phyloP scores from a whole-genome alignment of 2,797 vertebrate species.

The Thripadectes ignobilis region DNA sequence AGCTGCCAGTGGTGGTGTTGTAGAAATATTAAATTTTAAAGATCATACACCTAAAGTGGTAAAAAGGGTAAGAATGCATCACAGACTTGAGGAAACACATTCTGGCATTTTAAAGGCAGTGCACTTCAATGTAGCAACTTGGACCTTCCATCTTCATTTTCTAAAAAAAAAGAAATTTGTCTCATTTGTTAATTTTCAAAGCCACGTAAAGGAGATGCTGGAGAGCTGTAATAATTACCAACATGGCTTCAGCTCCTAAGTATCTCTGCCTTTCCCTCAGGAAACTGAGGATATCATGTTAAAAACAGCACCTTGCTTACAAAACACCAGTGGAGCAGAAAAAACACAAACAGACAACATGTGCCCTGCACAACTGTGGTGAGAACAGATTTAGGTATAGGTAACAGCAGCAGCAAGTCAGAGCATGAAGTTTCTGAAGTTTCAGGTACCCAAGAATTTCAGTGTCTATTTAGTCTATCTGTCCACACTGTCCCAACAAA shows the following conservation, averaged over 20 bases:
- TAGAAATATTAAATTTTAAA: background rate
- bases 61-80: background rate
- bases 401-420: background rate
- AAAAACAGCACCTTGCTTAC: background rate
- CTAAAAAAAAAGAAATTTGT: background rate
- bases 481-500: background rate
- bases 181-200: background rate
- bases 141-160: background rate
- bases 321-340: background rate
- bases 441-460: background rate
- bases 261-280: background rate
- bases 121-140: background rate
- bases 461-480: background rate
- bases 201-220: background rate
- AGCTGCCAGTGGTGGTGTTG: background rate
- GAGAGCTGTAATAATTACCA: background rate
- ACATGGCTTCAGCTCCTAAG: background rate
- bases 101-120: background rate
- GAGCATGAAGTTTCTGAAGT: background rate
- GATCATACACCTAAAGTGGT: background rate
- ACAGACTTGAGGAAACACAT: background rate
- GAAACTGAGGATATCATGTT: background rate
- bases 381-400: background rate
- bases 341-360: background rate
- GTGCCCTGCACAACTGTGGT: background rate